phyloP scores from a whole-genome alignment of 2,888 invertebrate genomes.

The Hydraecia micacea region DNA sequence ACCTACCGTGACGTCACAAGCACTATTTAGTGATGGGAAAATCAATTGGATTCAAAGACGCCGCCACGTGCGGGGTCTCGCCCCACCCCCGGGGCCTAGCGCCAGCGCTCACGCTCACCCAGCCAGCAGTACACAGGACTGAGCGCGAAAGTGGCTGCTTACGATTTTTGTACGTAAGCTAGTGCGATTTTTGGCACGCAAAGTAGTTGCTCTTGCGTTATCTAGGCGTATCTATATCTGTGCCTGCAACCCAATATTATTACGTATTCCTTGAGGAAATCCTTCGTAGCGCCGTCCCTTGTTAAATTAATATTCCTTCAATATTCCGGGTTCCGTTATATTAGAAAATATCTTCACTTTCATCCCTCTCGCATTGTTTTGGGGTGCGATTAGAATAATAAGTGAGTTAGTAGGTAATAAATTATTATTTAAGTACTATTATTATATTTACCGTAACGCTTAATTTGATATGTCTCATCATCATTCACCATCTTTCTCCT shows the following conservation, averaged over 20 bases:
- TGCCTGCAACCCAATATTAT: conserved; percentile 24
- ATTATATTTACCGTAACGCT: neutral
- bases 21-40: too few relatives aligned
- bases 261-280: conserved; percentile 52
- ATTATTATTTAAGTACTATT: neutral
- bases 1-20: too few relatives aligned
- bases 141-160: too few relatives aligned
- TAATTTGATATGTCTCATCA: neutral
- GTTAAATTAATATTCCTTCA: conserved; percentile 62
- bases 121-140: too few relatives aligned
- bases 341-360: conserved; percentile 68
- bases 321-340: conserved; percentile 59
- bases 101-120: too few relatives aligned
- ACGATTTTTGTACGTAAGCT: too few relatives aligned
- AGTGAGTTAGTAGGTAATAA: conserved; percentile 3
- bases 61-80: too few relatives aligned
- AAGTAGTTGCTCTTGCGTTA: too few relatives aligned
- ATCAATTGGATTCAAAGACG: too few relatives aligned
- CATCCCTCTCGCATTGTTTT: conserved; percentile 48
- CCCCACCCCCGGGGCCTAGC: too few relatives aligned
- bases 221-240: too few relatives aligned
- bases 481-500: neutral
- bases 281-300: conserved; percentile 22
- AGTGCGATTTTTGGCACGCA: too few relatives aligned
- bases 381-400: conserved; percentile 51